Base-by-base conservation (phyloP, 2,113 vertebrate genomes). In the Rhombomys opimus region DNA sequence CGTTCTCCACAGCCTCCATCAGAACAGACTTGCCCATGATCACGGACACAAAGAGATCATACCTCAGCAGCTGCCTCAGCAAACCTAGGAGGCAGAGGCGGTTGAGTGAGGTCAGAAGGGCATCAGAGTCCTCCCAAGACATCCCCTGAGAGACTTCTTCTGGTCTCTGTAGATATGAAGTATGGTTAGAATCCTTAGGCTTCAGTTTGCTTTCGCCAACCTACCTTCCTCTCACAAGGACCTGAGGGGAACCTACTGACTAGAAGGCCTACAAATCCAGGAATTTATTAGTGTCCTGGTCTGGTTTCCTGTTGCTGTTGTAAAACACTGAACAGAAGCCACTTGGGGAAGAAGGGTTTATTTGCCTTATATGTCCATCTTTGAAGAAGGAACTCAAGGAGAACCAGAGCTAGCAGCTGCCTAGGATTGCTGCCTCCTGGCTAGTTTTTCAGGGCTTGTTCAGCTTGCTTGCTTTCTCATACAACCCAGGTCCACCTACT, bases 11-110 rank as follows among this genome's bases (percentile, higher is more conserved):
- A 86, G 97, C 95, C 95, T 97, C 98, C 46, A 61, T 95, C 63
- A 93, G 70, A 14, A 59, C 97, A 61, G 98, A 97, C 93, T 97
- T 98, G 98, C 97, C 99, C 99, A 99, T 99, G 97, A 99, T 98
- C 98, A 99, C 76, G 14, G 98, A 99, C 93, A 99, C 99, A 27
- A 99, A 99, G 88, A 99, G 98, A 46, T 98, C 98, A 92, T 98
- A 98, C 96, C 99, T 99, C 97, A 99, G 98, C 87, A 99, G 98
- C 98, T 99, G 99, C 97, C 98, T 99, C 89, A 99, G 98, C 95
- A 99, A 98, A 90, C 99, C 99, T 99, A 95, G 22, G 96, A 87
- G 95, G 93, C 12, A 7, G 61, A 61, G 30, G 30, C 70, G 32
- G 7, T 90, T 70, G 27, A 93, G 27, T 6, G 3, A 82, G 93